phyloP scores from a whole-genome alignment of 1,140 invertebrate species.

The Atta texana region DNA sequence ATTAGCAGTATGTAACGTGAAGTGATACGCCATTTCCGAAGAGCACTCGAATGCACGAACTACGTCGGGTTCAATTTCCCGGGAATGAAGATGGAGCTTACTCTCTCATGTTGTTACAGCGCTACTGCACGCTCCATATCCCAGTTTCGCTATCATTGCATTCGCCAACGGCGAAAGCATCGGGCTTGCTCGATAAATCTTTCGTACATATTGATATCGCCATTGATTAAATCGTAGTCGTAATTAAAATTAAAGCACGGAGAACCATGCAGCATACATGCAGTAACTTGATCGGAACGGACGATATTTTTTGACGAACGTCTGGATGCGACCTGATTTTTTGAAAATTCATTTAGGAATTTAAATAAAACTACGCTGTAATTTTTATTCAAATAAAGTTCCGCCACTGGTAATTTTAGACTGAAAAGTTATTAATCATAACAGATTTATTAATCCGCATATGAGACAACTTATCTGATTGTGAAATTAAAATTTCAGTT shows the following conservation, averaged over 20 bases:
- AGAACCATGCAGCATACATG: not conserved
- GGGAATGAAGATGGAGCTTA: slow-evolving; percentile 36
- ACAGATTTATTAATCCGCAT: slow-evolving; percentile 18
- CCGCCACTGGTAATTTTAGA: slow-evolving; percentile 16
- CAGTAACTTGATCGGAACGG: not conserved
- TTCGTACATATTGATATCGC: not conserved
- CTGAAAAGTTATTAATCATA: not conserved
- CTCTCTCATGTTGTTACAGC: slow-evolving; percentile 21
- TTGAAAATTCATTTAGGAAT: not conserved
- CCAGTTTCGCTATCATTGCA: not conserved
- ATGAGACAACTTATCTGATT: not conserved
- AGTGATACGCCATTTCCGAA: slow-evolving; percentile 30
- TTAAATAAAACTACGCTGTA: slow-evolving; percentile 16
- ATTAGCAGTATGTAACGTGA: slow-evolving; percentile 16
- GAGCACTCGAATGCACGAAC: slow-evolving; percentile 37
- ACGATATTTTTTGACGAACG: slow-evolving; percentile 14
- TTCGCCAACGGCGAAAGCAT: slow-evolving; percentile 16
- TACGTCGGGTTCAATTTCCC: slow-evolving; percentile 46
- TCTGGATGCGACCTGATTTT: not conserved
- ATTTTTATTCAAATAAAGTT: slow-evolving; percentile 10
- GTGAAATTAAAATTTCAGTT: not conserved
- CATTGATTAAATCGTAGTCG: slow-evolving; percentile 14
- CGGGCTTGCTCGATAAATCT: slow-evolving; percentile 19
- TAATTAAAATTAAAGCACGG: slow-evolving; percentile 29
- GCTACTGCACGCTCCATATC: slow-evolving; percentile 25